Percentiles rank a stretch among this genome's conserved stretches.
Evolutionary conservation across 2,888 invertebrate species (phyloP).

Genomic region (Protonemura montana): DNA sequence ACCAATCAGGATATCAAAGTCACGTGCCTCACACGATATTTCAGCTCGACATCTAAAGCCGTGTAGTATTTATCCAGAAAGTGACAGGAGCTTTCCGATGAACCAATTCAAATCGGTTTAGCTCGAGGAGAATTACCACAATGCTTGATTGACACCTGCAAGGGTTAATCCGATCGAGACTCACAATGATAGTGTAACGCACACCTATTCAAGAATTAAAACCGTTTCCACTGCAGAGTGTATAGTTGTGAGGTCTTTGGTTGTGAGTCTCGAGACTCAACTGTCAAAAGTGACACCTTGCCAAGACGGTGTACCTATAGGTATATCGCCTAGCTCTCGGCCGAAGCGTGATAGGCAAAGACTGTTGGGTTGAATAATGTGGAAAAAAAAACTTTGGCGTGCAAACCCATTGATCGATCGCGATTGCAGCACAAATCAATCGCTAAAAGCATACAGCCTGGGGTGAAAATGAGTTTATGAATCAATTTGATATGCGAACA

Average conservation of each 20-base stretch:
- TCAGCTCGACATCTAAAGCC: background rate
- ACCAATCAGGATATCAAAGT: background rate
- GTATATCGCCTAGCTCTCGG: too few species aligned
- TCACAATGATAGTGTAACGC: constrained; percentile 45
- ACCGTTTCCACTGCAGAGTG: constrained; percentile 1
- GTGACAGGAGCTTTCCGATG: constrained; percentile 19
- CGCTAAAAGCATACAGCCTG: constrained; percentile 9
- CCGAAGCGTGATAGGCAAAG: background rate
- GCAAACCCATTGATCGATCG: background rate
- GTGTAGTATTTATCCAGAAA: constrained; percentile 19
- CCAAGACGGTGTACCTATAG: too few species aligned
- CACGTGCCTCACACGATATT: background rate
- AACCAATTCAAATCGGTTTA: constrained; percentile 34
- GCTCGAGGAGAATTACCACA: constrained; percentile 30
- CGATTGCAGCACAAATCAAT: background rate
- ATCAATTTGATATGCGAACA: constrained; percentile 16
- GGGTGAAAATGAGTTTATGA: background rate
- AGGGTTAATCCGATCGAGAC: constrained; percentile 32
- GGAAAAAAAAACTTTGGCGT: constrained; percentile 13
- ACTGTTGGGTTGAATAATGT: background rate
- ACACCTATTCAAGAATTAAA: constrained; percentile 47
- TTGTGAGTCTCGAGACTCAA: constrained; percentile 1
- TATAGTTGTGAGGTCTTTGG: constrained; percentile 5
- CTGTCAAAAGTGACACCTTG: constrained; percentile 39
- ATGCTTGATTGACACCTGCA: constrained; percentile 39